phyloP scores from a whole-genome alignment of 2,888 invertebrate species.

The Coecobrya sp. region DNA sequence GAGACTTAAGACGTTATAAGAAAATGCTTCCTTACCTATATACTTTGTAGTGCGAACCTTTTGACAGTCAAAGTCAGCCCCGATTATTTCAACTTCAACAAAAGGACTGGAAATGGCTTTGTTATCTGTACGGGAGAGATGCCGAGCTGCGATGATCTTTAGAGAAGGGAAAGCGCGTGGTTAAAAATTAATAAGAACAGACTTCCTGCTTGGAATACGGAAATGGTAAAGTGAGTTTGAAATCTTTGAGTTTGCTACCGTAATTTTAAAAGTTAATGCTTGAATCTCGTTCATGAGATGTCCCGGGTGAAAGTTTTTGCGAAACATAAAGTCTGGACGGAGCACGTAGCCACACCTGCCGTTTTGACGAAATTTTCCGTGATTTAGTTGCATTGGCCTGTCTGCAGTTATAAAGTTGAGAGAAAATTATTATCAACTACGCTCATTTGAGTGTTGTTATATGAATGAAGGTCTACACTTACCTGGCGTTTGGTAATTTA shows the following conservation, averaged over 20 bases:
- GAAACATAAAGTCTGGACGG: constrained; percentile 95
- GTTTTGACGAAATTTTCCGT: constrained; percentile 96
- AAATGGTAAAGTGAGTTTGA: not conserved
- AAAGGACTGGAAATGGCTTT: constrained; percentile 95
- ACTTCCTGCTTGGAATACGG: not conserved
- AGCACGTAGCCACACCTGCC: constrained; percentile 97
- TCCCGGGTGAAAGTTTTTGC: constrained; percentile 54
- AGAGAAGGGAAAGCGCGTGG: not conserved
- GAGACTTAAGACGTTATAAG: not conserved
- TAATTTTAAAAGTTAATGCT: constrained; percentile 91
- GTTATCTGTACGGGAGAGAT: constrained; percentile 91
- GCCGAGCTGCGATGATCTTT: constrained; percentile 95
- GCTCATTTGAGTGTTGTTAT: constrained; percentile 91
- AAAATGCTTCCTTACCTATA: constrained; percentile 89
- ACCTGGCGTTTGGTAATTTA: constrained; percentile 97
- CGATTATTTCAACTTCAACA: constrained; percentile 96
- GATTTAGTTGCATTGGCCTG: constrained; percentile 95
- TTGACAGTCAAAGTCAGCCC: constrained; percentile 95
- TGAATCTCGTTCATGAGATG: constrained; percentile 40
- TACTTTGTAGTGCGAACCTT: constrained; percentile 95
- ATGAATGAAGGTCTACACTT: not conserved
- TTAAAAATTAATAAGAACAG: not conserved
- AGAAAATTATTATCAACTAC: no score
- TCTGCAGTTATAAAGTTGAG: no score
- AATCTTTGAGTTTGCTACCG: constrained; percentile 88